Base-by-base conservation (phyloP, 2,113 vertebrate genomes). In the Albula goreensis region DNA sequence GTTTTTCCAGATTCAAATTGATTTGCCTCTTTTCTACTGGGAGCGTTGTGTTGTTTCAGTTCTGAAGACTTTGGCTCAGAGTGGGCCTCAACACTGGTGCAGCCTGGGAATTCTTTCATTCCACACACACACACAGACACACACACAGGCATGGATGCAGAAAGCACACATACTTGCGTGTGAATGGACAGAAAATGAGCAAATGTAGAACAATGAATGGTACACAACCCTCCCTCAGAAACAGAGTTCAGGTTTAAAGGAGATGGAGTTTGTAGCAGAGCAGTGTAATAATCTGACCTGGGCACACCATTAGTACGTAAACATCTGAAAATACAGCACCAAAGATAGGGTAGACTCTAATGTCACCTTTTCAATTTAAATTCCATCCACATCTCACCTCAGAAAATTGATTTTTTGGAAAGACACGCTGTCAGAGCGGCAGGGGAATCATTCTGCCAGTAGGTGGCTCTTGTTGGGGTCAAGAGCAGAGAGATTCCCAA, bases 61-160 rank as follows among this genome's bases (percentile, higher is more conserved):
- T 74, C 70, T 74, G 70, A 22, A n/a, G 70, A 74, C n/a, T 74
- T 31, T 74, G n/a, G 60, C 17, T 66, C 60, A 19, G 60, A 66
- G 3, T 19, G 15, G 17, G 60, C 70, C 17, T 70, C 63, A 10
- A 74, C 70, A 74, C 22, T 31, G 31, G 22, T 31, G 4, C 31
- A 9, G 70, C 70, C 22, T 74, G n/a, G 9, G n/a, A n/a, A 74
- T 74, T 2, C 70, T 70, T 79, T 85, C 11, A 41, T 52, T 25
- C 51, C 41, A 49, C 78, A 50, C 51, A 10, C n/a, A 82, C 83
- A 41, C 80, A 77, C 74, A 87, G 88, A 91, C 89, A 89, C 83
- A 74, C 85, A 1, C 50, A 22, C 19, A 82, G 90, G 60, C 50
- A 81, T 57, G 88, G 92, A 85, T 81, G 86, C 90, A 60, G 31